These are phyloP conservation scores for Eulithis testata DNA, from an alignment of 2,888 invertebrate genomes.

Conservation along the genomic window DNA sequence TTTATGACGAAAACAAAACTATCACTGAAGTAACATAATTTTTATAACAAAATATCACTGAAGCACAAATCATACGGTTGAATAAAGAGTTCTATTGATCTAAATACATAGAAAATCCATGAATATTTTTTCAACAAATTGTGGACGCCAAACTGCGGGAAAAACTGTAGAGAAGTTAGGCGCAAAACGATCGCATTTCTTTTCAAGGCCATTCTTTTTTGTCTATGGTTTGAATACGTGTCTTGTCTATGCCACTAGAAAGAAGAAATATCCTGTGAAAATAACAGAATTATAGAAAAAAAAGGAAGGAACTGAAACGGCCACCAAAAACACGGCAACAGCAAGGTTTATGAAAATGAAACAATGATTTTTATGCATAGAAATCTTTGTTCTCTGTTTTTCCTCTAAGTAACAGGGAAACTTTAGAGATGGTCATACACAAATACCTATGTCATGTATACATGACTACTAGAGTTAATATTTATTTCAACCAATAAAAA, in stretches of 20 bases:
- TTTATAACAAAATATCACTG: slow-evolving; percentile 64
- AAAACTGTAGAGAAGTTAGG: slow-evolving; percentile 82
- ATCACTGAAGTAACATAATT: slow-evolving; percentile 73
- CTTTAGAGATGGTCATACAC: too few relatives aligned
- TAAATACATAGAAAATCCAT: slow-evolving; percentile 77
- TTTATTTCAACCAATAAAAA: too few relatives aligned
- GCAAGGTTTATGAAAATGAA: too few relatives aligned
- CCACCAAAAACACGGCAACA: too few relatives aligned
- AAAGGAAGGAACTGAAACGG: too few relatives aligned
- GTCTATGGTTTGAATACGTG: slow-evolving; percentile 56
- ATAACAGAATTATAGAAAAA: too few relatives aligned
- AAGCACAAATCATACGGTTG: slow-evolving; percentile 59
- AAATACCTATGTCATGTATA: too few relatives aligned
- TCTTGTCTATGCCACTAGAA: slow-evolving; percentile 33
- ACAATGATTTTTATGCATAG: too few relatives aligned
- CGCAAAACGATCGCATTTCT: slow-evolving; percentile 51
- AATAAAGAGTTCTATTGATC: slow-evolving; percentile 60
- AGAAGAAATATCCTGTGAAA: neutral
- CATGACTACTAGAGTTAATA: too few relatives aligned
- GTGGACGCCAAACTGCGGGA: slow-evolving; percentile 84
- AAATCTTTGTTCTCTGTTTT: too few relatives aligned
- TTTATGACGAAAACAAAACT: slow-evolving; percentile 62
- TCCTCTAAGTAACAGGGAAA: too few relatives aligned
- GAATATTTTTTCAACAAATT: slow-evolving; percentile 71
- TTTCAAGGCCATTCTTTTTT: slow-evolving; percentile 64